Conservation (phyloP, 2,888 invertebrate genomes). For the Apodemia duryi region DNA sequence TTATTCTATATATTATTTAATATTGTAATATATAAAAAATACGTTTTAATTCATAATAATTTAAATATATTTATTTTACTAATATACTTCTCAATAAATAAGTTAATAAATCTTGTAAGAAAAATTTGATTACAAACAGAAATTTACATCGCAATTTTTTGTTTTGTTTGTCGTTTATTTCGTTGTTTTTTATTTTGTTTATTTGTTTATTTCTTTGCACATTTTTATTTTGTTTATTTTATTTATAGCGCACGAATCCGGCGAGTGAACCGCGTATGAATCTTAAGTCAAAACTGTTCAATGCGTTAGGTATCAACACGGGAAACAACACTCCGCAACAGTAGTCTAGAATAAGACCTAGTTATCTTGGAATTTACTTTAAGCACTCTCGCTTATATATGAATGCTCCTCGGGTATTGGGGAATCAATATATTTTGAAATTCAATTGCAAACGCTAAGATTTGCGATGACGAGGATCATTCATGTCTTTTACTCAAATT, state of each 20-base stretch:
- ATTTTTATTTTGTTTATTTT: conserved; percentile 64
- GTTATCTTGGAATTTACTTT: conserved; percentile 38
- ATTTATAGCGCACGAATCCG: conserved; percentile 82
- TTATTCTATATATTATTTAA: too few relatives aligned
- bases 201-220: conserved; percentile 43
- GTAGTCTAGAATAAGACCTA: conserved; percentile 45
- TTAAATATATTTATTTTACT: too few relatives aligned
- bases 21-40: too few relatives aligned
- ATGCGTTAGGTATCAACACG: conserved; percentile 90
- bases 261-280: conserved; percentile 86
- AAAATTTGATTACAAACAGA: background rate
- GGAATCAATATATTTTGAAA: conserved; percentile 16
- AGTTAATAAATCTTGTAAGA: background rate
- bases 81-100: too few relatives aligned
- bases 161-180: conserved; percentile 1
- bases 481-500: conserved; percentile 51
- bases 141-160: background rate
- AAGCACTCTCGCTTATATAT: conserved; percentile 39
- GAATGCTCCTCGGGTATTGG: conserved; percentile 31
- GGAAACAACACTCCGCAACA: conserved; percentile 71
- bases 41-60: too few relatives aligned
- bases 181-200: conserved; percentile 3
- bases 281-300: conserved; percentile 91
- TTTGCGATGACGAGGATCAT: conserved; percentile 40
- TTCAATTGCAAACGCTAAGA: background rate